Evolutionary conservation across 1,140 invertebrate species (phyloP).

Genomic region (Wasmannia auropunctata): DNA sequence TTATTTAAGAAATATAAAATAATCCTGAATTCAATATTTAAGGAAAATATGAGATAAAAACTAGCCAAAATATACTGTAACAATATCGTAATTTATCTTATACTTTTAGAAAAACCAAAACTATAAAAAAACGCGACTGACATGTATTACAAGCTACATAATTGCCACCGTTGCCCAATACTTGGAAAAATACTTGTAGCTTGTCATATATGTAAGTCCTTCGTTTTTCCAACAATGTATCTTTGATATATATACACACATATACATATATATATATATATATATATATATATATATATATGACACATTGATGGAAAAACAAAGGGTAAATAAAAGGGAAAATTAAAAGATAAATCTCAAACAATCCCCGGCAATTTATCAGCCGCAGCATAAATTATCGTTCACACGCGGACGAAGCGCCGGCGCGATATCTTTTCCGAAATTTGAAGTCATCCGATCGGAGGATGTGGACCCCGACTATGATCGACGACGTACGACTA

Average conservation of each 20-base stretch:
- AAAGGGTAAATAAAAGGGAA: too few species aligned
- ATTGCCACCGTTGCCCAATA: not conserved
- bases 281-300: too few species aligned
- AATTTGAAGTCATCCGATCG: constrained; percentile 32
- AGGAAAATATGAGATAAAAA: not conserved
- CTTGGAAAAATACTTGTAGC: not conserved
- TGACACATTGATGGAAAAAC: not conserved
- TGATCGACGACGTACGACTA: constrained; percentile 51
- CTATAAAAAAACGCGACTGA: not conserved
- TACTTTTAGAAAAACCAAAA: not conserved
- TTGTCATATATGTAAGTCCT: too few species aligned
- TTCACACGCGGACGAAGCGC: constrained; percentile 12
- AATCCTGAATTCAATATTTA: too few species aligned
- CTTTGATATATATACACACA: too few species aligned
- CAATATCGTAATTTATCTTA: not conserved
- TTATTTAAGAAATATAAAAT: not conserved
- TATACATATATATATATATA: too few species aligned
- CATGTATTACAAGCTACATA: not conserved
- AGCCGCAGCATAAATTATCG: not conserved
- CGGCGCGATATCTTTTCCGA: not conserved
- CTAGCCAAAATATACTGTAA: not conserved
- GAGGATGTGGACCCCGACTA: constrained; percentile 51
- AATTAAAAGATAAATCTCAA: not conserved
- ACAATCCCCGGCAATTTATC: not conserved
- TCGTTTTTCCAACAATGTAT: too few species aligned